phyloP scores from a whole-genome alignment of 2,888 invertebrate genomes.

The Dolichomitus sp. region DNA sequence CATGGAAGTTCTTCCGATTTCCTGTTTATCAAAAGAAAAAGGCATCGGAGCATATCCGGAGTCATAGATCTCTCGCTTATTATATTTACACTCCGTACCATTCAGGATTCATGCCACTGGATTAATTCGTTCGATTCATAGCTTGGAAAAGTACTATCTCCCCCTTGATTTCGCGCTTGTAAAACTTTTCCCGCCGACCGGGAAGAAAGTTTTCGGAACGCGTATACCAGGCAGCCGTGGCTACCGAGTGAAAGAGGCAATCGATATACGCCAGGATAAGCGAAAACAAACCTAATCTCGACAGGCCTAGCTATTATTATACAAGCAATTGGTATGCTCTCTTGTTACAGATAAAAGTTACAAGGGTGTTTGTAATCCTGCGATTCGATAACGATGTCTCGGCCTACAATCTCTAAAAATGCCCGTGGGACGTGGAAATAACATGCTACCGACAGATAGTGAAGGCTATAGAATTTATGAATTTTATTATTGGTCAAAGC shows the following conservation, averaged over 20 bases:
- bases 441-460: background rate
- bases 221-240: slow-evolving; percentile 25
- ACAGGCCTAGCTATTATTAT: slow-evolving; percentile 29
- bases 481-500: background rate
- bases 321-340: slow-evolving; percentile 34
- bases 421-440: background rate
- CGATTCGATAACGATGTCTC: slow-evolving; percentile 33
- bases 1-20: slow-evolving; percentile 33
- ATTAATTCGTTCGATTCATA: slow-evolving; percentile 65
- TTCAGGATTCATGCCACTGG: slow-evolving; percentile 36
- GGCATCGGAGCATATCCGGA: slow-evolving; percentile 42
- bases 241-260: slow-evolving; percentile 27
- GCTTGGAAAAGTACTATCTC: slow-evolving; percentile 40
- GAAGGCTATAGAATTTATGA: background rate
- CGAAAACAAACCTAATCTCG: slow-evolving; percentile 49
- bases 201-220: slow-evolving; percentile 30
- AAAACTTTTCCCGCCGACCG: slow-evolving; percentile 36
- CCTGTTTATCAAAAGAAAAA: slow-evolving; percentile 47
- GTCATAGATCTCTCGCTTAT: slow-evolving; percentile 43
- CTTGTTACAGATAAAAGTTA: slow-evolving; percentile 43
- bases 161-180: slow-evolving; percentile 45
- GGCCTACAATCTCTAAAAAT: background rate
- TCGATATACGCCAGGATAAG: slow-evolving; percentile 47
- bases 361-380: slow-evolving; percentile 19
- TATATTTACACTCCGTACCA: slow-evolving; percentile 26